Base-by-base conservation (phyloP, 2,888 invertebrate species). In the Agrotis puta region DNA sequence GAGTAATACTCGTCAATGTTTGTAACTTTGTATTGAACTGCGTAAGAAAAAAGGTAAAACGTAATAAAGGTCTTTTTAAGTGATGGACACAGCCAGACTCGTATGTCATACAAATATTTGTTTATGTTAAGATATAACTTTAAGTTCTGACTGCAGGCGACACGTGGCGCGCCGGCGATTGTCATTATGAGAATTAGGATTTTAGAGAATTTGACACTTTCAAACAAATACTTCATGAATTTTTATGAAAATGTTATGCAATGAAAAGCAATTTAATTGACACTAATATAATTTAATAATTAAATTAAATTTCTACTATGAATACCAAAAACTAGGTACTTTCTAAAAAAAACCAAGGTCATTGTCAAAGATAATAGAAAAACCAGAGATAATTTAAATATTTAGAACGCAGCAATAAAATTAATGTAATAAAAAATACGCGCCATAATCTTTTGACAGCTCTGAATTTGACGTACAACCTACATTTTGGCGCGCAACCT, bases 401-500 rank as follows among this genome's bases (percentile, higher is more conserved):
- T 58, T 59, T n/a, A 45, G 24, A 61, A 77, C 45, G 39, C 39
- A 63, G 64, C n/a, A 39, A 71, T 64, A 45, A 57, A 66, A 51
- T 64, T 9, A 64, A 56, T 50, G 59, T 45, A 43, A 47, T 27
- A 61, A 79, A 56, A 62, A 61, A 69, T 61, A 27, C 53, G 67
- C 61, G 51, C 59, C 48, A 62, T 67, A n/a, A 64, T 74, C 2
- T 16, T 62, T 53, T 79, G 72, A 67, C 77, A n/a, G 43, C 47
- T 59, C 47, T 16, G 57, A 43, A 18, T 58, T 16, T 77, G 77
- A 77, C 67, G 77, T 79, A 68, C 81, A 79, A 68, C 79, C 79
- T 81, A 85, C 75, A 78, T 87, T 85, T 85, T 74, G 84, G 75
- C 74, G 78, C 70, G 79, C 82, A 85, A 83, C 87, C 87, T 85